phyloP scores from a whole-genome alignment of 1,140 invertebrate species.

The Archivesica marissinica region DNA sequence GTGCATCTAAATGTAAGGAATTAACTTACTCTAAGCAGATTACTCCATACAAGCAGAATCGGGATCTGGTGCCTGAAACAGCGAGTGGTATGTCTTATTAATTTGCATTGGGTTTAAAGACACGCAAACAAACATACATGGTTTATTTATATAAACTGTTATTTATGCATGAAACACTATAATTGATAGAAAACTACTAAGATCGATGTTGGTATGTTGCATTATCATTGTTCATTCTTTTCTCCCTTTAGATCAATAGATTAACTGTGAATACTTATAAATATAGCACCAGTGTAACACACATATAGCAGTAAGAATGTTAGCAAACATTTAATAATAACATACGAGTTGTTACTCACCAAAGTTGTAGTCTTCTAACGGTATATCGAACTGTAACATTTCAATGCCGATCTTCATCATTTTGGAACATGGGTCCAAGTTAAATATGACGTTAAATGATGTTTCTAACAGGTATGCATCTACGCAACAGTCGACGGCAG shows the following conservation, averaged over 20 bases:
- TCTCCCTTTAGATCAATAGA: too few species aligned
- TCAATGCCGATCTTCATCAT: constrained; percentile 15
- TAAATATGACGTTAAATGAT: constrained; percentile 15
- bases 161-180: background rate
- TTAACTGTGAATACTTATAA: too few species aligned
- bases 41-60: constrained; percentile 21
- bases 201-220: background rate
- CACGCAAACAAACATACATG: too few species aligned
- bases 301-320: too few species aligned
- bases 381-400: constrained; percentile 17
- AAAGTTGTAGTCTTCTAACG: background rate
- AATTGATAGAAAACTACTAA: background rate
- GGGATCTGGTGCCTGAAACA: background rate
- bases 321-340: too few species aligned
- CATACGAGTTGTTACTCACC: background rate
- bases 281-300: too few species aligned
- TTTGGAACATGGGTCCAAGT: constrained; percentile 29
- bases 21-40: constrained; percentile 37
- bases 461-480: constrained; percentile 32
- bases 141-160: too few species aligned
- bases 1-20: too few species aligned
- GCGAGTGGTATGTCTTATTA: too few species aligned
- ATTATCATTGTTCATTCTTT: too few species aligned
- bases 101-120: too few species aligned
- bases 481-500: constrained; percentile 51